Evolutionary conservation across 2,888 invertebrate genomes (phyloP).

Genomic region (Elgonia sp.): DNA sequence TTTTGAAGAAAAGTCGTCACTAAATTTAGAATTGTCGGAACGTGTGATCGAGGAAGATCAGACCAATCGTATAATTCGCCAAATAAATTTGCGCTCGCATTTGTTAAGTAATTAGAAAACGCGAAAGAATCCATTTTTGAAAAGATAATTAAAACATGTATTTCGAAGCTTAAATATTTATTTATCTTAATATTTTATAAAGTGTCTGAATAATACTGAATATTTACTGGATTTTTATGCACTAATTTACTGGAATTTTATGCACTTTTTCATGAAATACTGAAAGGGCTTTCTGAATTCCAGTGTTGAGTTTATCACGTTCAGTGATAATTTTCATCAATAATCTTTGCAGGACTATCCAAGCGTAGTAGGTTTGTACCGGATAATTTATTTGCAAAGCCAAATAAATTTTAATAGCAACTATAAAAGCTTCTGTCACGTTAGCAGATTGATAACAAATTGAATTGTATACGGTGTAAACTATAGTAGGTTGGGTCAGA

Average conservation of each 20-base stretch:
- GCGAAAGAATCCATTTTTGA: not conserved
- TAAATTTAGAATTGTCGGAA: constrained; percentile 1
- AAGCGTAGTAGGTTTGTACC: not conserved
- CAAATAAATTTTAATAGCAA: not conserved
- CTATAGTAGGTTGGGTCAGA: not conserved
- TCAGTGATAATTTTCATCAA: not conserved
- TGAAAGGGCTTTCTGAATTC: not conserved
- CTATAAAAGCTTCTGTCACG: constrained; percentile 4
- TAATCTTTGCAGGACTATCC: not conserved
- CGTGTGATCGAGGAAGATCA: constrained; percentile 61
- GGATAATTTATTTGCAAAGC: constrained; percentile 3
- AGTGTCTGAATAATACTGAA: too few species aligned
- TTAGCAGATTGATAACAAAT: not conserved
- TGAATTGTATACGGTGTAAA: not conserved
- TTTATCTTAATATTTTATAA: too few species aligned
- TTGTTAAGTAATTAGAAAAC: constrained; percentile 9
- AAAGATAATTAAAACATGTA: not conserved
- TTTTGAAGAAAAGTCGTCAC: not conserved
- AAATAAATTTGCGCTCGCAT: constrained; percentile 23
- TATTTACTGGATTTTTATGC: too few species aligned
- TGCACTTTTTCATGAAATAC: not conserved
- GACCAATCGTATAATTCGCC: constrained; percentile 58
- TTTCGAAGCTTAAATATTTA: too few species aligned
- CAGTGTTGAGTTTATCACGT: not conserved
- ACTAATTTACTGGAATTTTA: not conserved